Evolutionary conservation across 2,113 vertebrate species (phyloP).

Genomic region (Hydrolagus affinis): DNA sequence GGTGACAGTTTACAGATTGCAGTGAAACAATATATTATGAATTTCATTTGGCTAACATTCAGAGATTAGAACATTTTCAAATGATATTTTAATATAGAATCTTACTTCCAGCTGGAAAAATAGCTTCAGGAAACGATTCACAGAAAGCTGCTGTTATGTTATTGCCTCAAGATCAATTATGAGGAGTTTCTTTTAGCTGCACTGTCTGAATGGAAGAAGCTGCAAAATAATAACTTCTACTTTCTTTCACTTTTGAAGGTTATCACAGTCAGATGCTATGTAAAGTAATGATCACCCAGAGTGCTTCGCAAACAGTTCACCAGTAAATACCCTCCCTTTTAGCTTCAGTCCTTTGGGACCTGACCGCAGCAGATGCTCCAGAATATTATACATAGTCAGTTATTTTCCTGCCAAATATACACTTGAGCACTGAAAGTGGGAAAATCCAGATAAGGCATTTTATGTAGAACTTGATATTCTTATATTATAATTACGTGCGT

Average conservation of each 20-base stretch:
- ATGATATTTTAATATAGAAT: background rate
- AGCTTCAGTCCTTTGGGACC: background rate
- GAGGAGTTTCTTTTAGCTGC: background rate
- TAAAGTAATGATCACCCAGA: background rate
- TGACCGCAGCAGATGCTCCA: background rate
- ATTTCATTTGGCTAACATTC: background rate
- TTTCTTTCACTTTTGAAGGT: background rate
- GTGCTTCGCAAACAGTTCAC: background rate
- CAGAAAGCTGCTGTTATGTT: background rate
- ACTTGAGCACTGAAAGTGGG: background rate
- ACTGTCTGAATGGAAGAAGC: background rate
- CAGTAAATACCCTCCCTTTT: background rate
- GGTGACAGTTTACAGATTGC: background rate
- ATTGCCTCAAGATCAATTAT: background rate
- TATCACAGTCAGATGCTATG: background rate
- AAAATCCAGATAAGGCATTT: background rate
- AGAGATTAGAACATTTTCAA: background rate
- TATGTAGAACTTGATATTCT: background rate
- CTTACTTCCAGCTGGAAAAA: background rate
- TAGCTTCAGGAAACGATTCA: background rate
- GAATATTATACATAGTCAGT: background rate
- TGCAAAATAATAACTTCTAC: background rate
- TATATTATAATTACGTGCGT: background rate
- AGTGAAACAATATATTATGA: background rate
- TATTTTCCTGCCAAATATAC: background rate